A percentile compares a stretch with the other conserved stretches of the same genome.
These are phyloP conservation scores for Alligator sinensis DNA, from an alignment of 2,113 vertebrate species.

Conservation along the genomic window DNA sequence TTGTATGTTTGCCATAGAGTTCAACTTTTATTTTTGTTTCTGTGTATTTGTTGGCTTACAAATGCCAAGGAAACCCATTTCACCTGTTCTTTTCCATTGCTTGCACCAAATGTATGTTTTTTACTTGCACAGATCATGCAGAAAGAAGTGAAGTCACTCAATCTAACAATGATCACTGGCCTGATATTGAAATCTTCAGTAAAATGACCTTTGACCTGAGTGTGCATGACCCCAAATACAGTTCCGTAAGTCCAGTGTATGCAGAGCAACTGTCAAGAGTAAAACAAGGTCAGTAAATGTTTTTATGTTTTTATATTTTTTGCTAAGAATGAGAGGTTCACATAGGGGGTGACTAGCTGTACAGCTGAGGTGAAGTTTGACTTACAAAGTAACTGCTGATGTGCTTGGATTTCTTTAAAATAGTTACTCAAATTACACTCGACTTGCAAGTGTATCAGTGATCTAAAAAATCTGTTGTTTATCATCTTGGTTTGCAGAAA, in stretches of 20 bases:
- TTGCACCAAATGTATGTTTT: constrained; percentile 29
- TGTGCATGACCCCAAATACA: constrained; percentile 92
- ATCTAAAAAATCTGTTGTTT: neutral
- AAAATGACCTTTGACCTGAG: constrained; percentile 92
- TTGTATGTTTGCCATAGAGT: neutral
- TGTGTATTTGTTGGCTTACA: neutral
- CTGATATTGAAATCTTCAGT: constrained; percentile 92
- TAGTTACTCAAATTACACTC: neutral
- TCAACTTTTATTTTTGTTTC: neutral
- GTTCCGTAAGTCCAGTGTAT: constrained; percentile 88
- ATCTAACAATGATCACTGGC: constrained; percentile 85
- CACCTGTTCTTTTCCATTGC: neutral
- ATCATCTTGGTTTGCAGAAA: constrained; percentile 73
- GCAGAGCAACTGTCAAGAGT: constrained; percentile 82
- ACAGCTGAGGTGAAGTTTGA: neutral
- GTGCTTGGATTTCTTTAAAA: neutral
- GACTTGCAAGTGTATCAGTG: neutral
- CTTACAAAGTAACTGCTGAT: neutral
- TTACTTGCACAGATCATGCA: constrained; percentile 65
- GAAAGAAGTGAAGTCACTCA: constrained; percentile 75
- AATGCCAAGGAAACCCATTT: neutral
- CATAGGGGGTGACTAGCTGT: neutral
- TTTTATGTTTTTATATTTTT: neutral
- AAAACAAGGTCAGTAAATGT: constrained; percentile 84
- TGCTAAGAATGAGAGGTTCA: neutral